These are phyloP conservation scores for Rhagoletis pomonella DNA, from an alignment of 1,140 invertebrate genomes.

Conservation along the genomic window DNA sequence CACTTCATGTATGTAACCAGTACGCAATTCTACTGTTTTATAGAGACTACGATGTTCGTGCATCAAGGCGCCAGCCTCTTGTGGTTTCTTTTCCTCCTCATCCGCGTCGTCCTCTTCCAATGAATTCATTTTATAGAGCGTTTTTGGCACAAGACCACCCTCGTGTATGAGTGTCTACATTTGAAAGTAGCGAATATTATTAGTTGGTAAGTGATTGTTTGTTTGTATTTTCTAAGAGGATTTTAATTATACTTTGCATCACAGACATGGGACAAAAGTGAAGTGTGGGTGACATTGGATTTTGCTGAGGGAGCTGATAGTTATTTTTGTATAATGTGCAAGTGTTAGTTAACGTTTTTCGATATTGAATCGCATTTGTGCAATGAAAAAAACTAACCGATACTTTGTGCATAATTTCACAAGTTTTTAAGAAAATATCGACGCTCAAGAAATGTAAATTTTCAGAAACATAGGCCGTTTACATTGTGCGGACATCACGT, in stretches of 20 bases:
- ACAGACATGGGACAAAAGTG: background rate
- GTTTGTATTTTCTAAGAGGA: background rate
- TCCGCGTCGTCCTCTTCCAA: slow-evolving; percentile 77
- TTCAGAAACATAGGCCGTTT: no score
- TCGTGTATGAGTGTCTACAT: slow-evolving; percentile 87
- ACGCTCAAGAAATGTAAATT: no score
- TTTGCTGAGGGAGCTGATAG: background rate
- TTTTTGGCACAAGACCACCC: slow-evolving; percentile 92
- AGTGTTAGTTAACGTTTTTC: no score
- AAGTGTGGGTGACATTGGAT: background rate
- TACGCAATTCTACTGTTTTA: slow-evolving; percentile 76
- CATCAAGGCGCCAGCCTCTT: slow-evolving; percentile 62
- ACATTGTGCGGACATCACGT: no score
- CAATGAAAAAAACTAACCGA: no score
- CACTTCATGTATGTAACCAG: slow-evolving; percentile 87
- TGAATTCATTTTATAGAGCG: slow-evolving; percentile 86
- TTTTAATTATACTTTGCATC: background rate
- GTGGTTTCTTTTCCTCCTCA: slow-evolving; percentile 17
- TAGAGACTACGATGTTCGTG: slow-evolving; percentile 77
- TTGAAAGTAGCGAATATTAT: background rate
- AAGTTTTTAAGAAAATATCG: no score
- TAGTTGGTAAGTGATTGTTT: background rate
- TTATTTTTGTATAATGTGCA: no score
- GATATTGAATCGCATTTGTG: no score
- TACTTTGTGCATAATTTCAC: no score